phyloP scores from a whole-genome alignment of 53 echinoderm and acorn worm species.

The Glandiceps talaboti region DNA sequence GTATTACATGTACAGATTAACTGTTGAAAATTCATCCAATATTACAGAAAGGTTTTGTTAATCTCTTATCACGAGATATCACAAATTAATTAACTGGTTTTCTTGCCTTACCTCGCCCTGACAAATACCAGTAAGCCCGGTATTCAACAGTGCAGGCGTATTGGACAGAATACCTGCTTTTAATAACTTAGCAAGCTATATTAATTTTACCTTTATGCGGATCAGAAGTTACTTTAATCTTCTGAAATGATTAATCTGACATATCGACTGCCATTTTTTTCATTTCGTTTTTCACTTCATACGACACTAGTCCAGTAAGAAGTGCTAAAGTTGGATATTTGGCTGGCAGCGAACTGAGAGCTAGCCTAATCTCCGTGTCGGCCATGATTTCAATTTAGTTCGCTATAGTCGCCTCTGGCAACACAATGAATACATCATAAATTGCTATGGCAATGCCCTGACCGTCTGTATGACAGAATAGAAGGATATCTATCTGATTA shows the following conservation, averaged over 20 bases:
- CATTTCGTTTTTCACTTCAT: background rate
- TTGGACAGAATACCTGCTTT: background rate
- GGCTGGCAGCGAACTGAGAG: background rate
- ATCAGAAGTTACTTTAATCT: background rate
- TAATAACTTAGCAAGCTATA: background rate
- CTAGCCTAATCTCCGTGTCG: background rate
- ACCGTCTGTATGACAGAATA: background rate
- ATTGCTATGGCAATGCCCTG: background rate
- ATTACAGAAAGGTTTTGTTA: background rate
- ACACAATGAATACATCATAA: background rate
- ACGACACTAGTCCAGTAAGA: background rate
- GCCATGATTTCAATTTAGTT: background rate
- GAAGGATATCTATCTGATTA: background rate
- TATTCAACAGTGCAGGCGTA: background rate
- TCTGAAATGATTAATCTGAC: background rate
- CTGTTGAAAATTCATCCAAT: background rate
- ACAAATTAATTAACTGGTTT: background rate
- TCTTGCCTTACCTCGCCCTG: background rate
- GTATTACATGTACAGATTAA: too few species aligned
- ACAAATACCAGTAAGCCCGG: background rate
- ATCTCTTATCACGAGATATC: background rate
- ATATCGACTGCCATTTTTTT: background rate
- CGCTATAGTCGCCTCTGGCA: background rate
- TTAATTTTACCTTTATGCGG: background rate
- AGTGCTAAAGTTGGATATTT: background rate